phyloP scores from a whole-genome alignment of 2,888 invertebrate genomes.

The Polymixis flavicincta region DNA sequence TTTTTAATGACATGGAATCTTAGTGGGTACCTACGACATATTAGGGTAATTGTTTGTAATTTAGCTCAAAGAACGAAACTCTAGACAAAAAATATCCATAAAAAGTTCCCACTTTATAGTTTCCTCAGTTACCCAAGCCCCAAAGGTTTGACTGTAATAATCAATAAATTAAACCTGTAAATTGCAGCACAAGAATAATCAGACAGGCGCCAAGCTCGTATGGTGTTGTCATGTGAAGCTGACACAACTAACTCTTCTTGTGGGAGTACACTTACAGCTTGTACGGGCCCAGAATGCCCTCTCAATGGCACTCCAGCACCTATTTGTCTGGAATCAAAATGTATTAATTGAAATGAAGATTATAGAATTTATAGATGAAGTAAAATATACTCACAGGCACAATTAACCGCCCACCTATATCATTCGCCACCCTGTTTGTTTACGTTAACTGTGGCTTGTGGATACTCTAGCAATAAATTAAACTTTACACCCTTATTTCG shows the following conservation, averaged over 20 bases:
- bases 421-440: no score
- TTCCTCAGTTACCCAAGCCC: neutral
- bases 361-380: neutral
- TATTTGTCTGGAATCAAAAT: slow-evolving; percentile 80
- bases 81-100: neutral
- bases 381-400: no score
- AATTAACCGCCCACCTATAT: no score
- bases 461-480: no score
- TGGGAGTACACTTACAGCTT: slow-evolving; percentile 92
- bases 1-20: neutral
- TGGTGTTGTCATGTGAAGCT: slow-evolving; percentile 94
- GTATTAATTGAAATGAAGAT: neutral
- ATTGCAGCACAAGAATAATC: slow-evolving; percentile 93
- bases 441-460: no score
- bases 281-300: slow-evolving; percentile 94
- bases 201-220: slow-evolving; percentile 94
- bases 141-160: neutral
- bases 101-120: neutral
- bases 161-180: slow-evolving; percentile 89
- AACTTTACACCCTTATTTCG: no score
- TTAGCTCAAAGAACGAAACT: neutral
- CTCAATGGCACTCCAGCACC: slow-evolving; percentile 91
- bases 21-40: neutral
- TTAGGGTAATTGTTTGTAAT: neutral
- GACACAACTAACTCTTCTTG: slow-evolving; percentile 93